Evolutionary conservation across 2,797 vertebrate species (phyloP).

Genomic region (Thripadectes ignobilis): DNA sequence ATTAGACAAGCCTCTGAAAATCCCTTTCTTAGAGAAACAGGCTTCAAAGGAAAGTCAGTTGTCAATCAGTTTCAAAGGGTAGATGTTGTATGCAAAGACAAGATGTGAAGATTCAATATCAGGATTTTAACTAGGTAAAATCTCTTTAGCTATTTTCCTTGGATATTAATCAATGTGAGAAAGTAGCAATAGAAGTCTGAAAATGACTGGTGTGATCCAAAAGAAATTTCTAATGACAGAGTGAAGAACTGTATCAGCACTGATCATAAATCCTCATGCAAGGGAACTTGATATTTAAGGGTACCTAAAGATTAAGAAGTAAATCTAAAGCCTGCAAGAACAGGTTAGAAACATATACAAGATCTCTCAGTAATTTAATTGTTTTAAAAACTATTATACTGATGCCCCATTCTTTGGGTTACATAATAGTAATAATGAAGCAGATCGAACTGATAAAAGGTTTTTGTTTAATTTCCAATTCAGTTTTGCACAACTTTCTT

Average conservation of each 20-base stretch:
- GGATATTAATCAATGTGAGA: neutral
- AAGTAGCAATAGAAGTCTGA: neutral
- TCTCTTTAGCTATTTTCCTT: neutral
- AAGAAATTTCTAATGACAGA: neutral
- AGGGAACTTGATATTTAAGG: neutral
- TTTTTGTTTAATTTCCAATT: neutral
- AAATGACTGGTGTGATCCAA: neutral
- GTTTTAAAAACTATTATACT: neutral
- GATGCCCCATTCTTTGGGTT: neutral
- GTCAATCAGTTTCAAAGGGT: neutral
- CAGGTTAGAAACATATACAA: neutral
- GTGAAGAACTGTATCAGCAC: neutral
- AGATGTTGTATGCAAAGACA: neutral
- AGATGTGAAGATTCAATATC: neutral
- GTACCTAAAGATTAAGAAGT: neutral
- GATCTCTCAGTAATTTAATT: neutral
- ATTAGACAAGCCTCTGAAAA: neutral
- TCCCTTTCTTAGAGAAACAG: neutral
- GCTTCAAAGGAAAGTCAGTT: neutral
- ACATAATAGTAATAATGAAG: neutral
- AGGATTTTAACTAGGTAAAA: neutral
- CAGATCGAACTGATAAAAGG: neutral
- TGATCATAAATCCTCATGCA: neutral
- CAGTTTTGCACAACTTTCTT: neutral
- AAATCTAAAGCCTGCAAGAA: neutral